Evolutionary conservation across 1,140 invertebrate species (phyloP).

Genomic region (Thalassaphorura encarpata): DNA sequence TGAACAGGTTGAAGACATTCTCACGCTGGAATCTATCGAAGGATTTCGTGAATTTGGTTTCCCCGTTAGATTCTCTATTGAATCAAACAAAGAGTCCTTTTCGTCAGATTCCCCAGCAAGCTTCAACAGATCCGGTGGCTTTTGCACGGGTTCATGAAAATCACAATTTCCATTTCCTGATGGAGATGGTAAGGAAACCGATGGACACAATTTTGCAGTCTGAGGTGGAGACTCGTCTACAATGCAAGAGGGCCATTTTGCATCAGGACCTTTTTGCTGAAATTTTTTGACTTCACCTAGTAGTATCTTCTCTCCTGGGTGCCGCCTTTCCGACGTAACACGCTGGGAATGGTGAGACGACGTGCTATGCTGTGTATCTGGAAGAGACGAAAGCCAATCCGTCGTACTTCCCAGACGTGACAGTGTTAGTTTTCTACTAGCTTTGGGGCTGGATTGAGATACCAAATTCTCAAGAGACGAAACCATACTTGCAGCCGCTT

Average conservation of each 20-base stretch:
- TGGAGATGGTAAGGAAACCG: not conserved
- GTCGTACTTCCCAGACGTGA: conserved; percentile 24
- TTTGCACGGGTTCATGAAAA: not conserved
- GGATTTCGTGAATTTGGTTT: conserved; percentile 24
- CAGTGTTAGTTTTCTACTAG: conserved; percentile 40
- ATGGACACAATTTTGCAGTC: not conserved
- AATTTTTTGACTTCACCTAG: conserved; percentile 25
- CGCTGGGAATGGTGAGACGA: conserved; percentile 1
- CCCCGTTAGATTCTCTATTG: conserved; percentile 24
- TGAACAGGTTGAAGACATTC: conserved; percentile 30
- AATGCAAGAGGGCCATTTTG: conserved; percentile 26
- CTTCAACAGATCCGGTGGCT: not conserved
- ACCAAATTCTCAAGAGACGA: conserved; percentile 53
- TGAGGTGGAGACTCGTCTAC: conserved; percentile 22
- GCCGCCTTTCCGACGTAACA: conserved; percentile 2
- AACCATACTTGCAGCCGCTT: conserved; percentile 53
- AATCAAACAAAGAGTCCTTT: conserved; percentile 28
- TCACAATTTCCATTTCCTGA: not conserved
- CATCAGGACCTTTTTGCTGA: conserved; percentile 18
- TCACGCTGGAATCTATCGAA: conserved; percentile 28
- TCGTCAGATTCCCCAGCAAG: conserved; percentile 14
- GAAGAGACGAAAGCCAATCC: conserved; percentile 27
- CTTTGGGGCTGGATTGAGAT: conserved; percentile 47
- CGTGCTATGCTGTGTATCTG: not conserved
- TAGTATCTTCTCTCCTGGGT: conserved; percentile 23